These are phyloP conservation scores for Actinemys pallida DNA, from an alignment of 2,113 vertebrate genomes.

Conservation along the genomic window DNA sequence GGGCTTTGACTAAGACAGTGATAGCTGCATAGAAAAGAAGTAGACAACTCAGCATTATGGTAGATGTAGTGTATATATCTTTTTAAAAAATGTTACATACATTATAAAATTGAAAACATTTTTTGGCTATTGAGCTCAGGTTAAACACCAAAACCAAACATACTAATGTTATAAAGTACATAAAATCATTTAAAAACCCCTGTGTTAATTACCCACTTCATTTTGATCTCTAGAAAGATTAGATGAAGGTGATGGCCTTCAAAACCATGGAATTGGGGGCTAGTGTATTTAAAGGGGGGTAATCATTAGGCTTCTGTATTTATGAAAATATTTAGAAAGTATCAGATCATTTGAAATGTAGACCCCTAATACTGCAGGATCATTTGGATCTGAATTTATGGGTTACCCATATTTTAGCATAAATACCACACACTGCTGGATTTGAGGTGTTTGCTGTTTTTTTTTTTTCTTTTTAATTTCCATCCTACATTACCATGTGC, in stretches of 20 bases:
- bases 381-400: not conserved
- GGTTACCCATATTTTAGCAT: not conserved
- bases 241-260: not conserved
- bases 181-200: not conserved
- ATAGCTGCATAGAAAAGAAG: not conserved
- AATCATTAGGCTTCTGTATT: not conserved
- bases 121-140: not conserved
- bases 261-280: not conserved
- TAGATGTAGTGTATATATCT: not conserved
- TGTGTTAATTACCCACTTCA: not conserved
- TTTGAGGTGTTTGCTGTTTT: not conserved
- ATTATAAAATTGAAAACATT: not conserved
- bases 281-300: not conserved
- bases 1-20: not conserved
- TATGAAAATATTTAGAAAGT: not conserved
- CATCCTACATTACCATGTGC: not conserved
- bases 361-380: not conserved
- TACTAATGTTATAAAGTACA: not conserved
- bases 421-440: not conserved
- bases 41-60: not conserved
- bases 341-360: not conserved
- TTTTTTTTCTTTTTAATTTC: not conserved
- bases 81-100: not conserved
- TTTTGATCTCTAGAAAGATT: not conserved
- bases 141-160: not conserved